Conservation (phyloP, 2,888 invertebrate genomes). For the Epistrophe grossulariae region DNA sequence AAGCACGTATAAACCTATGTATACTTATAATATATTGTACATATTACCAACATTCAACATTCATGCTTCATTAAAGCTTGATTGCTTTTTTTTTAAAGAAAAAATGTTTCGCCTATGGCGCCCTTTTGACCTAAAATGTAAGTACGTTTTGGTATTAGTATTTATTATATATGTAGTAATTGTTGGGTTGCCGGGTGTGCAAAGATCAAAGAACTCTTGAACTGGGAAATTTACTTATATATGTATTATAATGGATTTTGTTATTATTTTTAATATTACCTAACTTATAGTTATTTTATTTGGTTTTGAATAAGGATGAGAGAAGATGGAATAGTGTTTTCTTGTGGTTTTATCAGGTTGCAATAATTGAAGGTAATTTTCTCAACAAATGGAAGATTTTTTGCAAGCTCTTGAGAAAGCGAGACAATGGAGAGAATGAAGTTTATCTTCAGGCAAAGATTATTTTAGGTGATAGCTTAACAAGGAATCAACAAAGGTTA, state of each 20-base stretch:
- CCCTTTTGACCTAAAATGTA: constrained; percentile 62
- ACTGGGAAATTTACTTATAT: constrained; percentile 33
- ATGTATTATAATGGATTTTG: constrained; percentile 37
- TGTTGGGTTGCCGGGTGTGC: constrained; percentile 29
- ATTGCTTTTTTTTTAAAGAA: constrained; percentile 47
- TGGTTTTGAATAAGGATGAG: background rate
- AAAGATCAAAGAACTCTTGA: constrained; percentile 60
- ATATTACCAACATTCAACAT: background rate
- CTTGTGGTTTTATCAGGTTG: background rate
- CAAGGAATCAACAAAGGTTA: too few relatives aligned
- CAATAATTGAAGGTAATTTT: too few relatives aligned
- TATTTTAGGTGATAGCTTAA: too few relatives aligned
- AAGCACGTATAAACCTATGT: background rate
- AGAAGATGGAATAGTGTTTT: background rate
- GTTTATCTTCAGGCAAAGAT: too few relatives aligned
- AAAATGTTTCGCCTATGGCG: constrained; percentile 55
- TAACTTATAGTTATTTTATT: background rate
- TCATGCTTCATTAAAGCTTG: constrained; percentile 42
- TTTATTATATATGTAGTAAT: background rate
- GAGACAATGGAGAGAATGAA: too few relatives aligned
- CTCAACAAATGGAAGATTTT: too few relatives aligned
- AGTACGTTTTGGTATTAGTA: constrained; percentile 35
- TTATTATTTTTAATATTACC: constrained; percentile 3
- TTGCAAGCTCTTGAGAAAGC: too few relatives aligned
- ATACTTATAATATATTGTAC: too few relatives aligned